phyloP scores from a whole-genome alignment of 2,113 vertebrate species.

The Tragelaphus scriptus region DNA sequence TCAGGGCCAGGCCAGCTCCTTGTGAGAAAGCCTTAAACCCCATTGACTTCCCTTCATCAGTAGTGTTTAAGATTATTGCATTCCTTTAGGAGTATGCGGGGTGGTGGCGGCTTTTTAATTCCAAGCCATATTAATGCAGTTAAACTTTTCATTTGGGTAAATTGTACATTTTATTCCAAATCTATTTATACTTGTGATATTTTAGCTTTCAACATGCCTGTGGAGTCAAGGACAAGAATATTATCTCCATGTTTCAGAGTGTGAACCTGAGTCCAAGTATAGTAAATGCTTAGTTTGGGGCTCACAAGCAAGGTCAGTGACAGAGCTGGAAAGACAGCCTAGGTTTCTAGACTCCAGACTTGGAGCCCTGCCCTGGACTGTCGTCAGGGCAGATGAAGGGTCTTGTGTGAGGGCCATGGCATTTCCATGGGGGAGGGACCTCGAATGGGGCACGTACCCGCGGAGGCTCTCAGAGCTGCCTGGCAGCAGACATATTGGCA shows the following conservation, averaged over 20 bases:
- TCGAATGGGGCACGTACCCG: neutral
- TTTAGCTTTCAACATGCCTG: constrained; percentile 1
- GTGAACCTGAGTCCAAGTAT: neutral
- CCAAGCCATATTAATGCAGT: neutral
- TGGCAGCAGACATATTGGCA: neutral
- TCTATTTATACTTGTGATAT: neutral
- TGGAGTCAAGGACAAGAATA: neutral
- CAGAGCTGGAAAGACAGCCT: neutral
- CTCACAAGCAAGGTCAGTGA: neutral
- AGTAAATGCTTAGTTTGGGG: neutral
- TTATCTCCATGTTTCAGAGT: neutral
- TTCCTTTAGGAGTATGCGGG: neutral
- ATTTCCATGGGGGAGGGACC: neutral
- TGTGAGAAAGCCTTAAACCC: neutral
- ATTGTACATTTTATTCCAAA: constrained; percentile 10
- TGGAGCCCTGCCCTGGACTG: neutral
- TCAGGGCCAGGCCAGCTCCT: neutral
- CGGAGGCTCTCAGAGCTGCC: neutral
- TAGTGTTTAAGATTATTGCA: neutral
- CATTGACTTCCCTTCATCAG: neutral
- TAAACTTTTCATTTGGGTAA: neutral
- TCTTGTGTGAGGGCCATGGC: fast-evolving
- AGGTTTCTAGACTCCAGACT: neutral
- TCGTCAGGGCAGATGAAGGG: neutral
- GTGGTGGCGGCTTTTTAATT: neutral